A percentile compares a stretch with the other conserved stretches of the same genome.
Evolutionary conservation across 2,113 vertebrate genomes (phyloP).

Genomic region (Dascyllus trimaculatus): DNA sequence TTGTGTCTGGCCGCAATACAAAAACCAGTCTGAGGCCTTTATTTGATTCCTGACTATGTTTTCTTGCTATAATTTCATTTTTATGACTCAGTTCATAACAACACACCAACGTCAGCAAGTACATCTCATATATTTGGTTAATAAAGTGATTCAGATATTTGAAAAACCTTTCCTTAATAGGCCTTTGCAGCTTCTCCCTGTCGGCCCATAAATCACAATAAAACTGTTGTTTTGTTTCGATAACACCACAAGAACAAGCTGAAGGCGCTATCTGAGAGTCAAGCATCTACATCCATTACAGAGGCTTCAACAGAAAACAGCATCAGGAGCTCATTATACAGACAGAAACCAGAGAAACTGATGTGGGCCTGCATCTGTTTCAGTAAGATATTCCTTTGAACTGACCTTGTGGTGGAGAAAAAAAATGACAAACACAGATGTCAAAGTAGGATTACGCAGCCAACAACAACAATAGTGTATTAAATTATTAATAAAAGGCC

Average conservation of each 20-base stretch:
- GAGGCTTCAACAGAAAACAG: conserved; percentile 40
- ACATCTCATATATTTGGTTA: conserved; percentile 46
- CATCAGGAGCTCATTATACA: conserved; percentile 54
- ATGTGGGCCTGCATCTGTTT: conserved; percentile 42
- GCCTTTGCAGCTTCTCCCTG: conserved; percentile 28
- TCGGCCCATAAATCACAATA: conserved; percentile 45
- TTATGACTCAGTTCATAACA: conserved; percentile 24
- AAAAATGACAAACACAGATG: conserved; percentile 27
- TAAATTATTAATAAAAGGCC: conserved; percentile 19
- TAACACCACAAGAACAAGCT: conserved; percentile 50
- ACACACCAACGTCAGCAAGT: conserved; percentile 21
- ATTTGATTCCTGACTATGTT: conserved; percentile 3
- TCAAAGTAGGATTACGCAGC: conserved; percentile 3
- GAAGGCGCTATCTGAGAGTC: conserved; percentile 29
- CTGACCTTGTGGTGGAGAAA: background rate
- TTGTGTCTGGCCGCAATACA: conserved; percentile 17
- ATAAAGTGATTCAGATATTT: conserved; percentile 60
- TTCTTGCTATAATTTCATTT: conserved; percentile 26
- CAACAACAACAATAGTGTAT: conserved; percentile 12
- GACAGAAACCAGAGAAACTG: conserved; percentile 35
- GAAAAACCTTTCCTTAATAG: conserved; percentile 31
- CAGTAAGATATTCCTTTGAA: conserved; percentile 48
- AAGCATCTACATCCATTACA: conserved; percentile 33
- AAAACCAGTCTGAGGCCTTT: conserved; percentile 3
- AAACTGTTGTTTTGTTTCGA: conserved; percentile 31